phyloP scores from a whole-genome alignment of 2,888 invertebrate species.

The Crioceris asparagi region DNA sequence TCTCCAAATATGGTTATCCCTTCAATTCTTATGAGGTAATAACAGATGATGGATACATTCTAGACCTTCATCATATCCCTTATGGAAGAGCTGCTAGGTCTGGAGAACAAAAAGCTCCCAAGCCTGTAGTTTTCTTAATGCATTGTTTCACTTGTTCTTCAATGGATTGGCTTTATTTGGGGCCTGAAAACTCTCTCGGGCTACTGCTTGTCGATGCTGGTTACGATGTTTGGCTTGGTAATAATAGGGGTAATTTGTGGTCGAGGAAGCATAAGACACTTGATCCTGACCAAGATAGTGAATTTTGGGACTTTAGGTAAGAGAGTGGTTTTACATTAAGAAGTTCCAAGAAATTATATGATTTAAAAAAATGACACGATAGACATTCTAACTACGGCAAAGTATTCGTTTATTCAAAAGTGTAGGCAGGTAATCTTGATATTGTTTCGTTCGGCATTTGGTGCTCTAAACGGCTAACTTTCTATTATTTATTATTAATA shows the following conservation, averaged over 20 bases:
- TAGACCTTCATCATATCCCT: conserved; percentile 64
- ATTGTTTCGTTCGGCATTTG: too few relatives aligned
- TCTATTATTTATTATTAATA: too few relatives aligned
- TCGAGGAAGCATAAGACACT: conserved; percentile 45
- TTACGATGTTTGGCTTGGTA: conserved; percentile 76
- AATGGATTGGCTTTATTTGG: conserved; percentile 62
- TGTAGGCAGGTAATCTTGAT: too few relatives aligned
- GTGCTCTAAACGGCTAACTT: too few relatives aligned
- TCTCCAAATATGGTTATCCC: conserved; percentile 41
- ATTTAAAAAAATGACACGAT: too few relatives aligned
- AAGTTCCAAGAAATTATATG: too few relatives aligned
- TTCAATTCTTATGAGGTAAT: conserved; percentile 49
- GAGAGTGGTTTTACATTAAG: too few relatives aligned
- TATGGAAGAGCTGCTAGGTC: conserved; percentile 4
- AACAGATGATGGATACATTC: conserved; percentile 68
- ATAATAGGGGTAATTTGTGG: conserved; percentile 64
- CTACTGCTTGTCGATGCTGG: conserved; percentile 51
- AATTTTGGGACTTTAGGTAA: conserved; percentile 52
- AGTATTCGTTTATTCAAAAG: too few relatives aligned
- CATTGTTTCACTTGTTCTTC: conserved; percentile 67
- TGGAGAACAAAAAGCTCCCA: too few relatives aligned
- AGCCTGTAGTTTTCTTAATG: conserved; percentile 50
- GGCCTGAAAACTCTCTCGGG: conserved; percentile 50
- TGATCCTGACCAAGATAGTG: conserved; percentile 35
- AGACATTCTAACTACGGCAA: too few relatives aligned